Evolutionary conservation across 2,797 vertebrate species (phyloP), one percentile per base, ranked within the genome.

Genomic region (Apodemus agrarius): DNA sequence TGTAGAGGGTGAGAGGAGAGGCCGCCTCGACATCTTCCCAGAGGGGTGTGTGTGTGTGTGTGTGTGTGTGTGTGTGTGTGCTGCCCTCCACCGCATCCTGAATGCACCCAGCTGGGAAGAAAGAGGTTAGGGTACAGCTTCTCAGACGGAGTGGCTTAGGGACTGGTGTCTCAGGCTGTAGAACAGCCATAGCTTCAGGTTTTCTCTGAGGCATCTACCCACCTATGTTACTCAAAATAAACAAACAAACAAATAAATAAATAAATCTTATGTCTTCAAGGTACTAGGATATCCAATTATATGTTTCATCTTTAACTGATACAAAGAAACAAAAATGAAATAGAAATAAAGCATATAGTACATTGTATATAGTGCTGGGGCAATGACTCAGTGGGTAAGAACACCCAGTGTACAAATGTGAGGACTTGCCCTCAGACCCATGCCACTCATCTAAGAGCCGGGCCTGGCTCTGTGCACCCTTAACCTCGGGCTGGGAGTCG

Each of bases 1-100:
- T 99, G 97, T 57, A 12, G 85, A 91, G 19, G 90, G 61, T 1
- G 93, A 96, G 76, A 31, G 57, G 21, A 63, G 37, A n/a, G 31
- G 8, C 43, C 61, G 40, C 0, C 22, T 11, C 6, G 34, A 43
- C 14, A 0, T 40, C 61, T 37, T n/a, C 34, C 22, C 65, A 67
- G 57, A 22, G 61, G 31, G 10, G 16, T 0, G 1, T 54, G 21
- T 69, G 0, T 65, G 54, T 13, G 16, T 0, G 1, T 54, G 21
- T 69, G 0, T 65, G 54, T 13, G 16, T 0, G 1, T 54, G 21
- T 13, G 16, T 0, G 1, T 54, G 21, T 69, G 0, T 65, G 54
- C 17, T 29, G 52, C 52, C n/a, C n/a, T 49, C 46, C 10, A 46
- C 79, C 0, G 3, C n/a, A 81, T 57, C 34, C 16, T 13, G 57